phyloP scores from a whole-genome alignment of 2,797 vertebrate genomes.

The Brotula barbata region DNA sequence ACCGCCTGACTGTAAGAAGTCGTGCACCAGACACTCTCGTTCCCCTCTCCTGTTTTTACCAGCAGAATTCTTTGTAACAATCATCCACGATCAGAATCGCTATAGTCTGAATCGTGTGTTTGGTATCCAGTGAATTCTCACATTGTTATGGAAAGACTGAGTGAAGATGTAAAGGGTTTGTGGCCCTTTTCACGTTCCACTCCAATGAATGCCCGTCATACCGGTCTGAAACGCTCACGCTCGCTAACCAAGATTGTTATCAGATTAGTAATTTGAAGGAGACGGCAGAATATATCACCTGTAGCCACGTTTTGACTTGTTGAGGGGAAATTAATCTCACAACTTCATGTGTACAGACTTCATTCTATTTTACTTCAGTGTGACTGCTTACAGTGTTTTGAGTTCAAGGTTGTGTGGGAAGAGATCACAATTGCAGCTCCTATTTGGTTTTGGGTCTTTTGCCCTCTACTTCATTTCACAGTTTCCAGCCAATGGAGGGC shows the following conservation, averaged over 20 bases:
- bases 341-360: slow-evolving; percentile 30
- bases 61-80: too few relatives aligned
- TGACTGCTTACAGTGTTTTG: slow-evolving; percentile 27
- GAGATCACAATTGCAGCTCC: slow-evolving; percentile 43
- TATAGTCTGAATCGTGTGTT: too few relatives aligned
- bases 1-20: slow-evolving; percentile 35
- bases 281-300: slow-evolving; percentile 18
- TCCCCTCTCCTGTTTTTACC: neutral
- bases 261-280: slow-evolving; percentile 30
- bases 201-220: slow-evolving; percentile 37
- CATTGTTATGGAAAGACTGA: too few relatives aligned
- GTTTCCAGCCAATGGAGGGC: slow-evolving; percentile 73
- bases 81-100: too few relatives aligned
- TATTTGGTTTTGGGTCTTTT: slow-evolving; percentile 17
- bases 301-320: slow-evolving; percentile 3
- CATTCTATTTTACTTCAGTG: slow-evolving; percentile 19
- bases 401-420: slow-evolving; percentile 29
- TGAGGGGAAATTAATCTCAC: slow-evolving; percentile 8
- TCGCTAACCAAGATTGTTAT: slow-evolving; percentile 17
- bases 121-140: too few relatives aligned
- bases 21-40: neutral
- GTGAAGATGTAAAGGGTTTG: slow-evolving; percentile 22
- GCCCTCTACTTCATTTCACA: slow-evolving; percentile 63
- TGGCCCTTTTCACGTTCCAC: slow-evolving; percentile 57
- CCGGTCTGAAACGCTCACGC: slow-evolving; percentile 37